Percentiles rank a stretch among this genome's conserved stretches.
These are phyloP conservation scores for Plebejus melissa DNA, from an alignment of 2,888 invertebrate species.

Conservation along the genomic window DNA sequence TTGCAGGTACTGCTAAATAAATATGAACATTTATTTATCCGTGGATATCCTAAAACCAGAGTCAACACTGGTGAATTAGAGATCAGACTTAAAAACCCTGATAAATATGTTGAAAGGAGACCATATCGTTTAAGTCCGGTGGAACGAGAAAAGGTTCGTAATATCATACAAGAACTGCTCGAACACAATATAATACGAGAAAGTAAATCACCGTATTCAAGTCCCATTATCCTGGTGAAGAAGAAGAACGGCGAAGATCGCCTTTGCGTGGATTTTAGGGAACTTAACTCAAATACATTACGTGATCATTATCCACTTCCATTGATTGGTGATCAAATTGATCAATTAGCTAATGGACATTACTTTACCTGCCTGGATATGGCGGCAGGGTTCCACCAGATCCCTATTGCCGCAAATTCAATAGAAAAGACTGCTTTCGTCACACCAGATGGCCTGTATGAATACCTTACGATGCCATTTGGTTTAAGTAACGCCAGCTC, in stretches of 20 bases:
- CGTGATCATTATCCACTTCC: conserved; percentile 40
- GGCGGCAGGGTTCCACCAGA: conserved; percentile 40
- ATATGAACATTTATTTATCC: conserved; percentile 39
- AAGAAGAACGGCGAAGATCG: conserved; percentile 33
- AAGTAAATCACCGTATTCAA: conserved; percentile 39
- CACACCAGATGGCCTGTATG: conserved; percentile 43
- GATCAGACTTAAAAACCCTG: conserved; percentile 38
- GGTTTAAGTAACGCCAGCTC: conserved; percentile 40
- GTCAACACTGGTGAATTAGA: background rate
- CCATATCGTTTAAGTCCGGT: conserved; percentile 41
- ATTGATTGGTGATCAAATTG: conserved; percentile 40
- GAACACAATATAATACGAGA: conserved; percentile 39
- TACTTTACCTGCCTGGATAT: conserved; percentile 37
- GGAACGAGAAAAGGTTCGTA: conserved; percentile 41
- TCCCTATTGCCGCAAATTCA: conserved; percentile 35
- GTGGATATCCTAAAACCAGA: conserved; percentile 37
- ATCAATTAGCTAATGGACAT: conserved; percentile 35
- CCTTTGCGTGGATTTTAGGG: conserved; percentile 39
- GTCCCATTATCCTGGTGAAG: conserved; percentile 36
- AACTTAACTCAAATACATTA: conserved; percentile 39
- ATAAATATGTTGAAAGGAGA: conserved; percentile 41
- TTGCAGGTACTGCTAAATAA: conserved; percentile 37
- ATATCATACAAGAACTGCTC: conserved; percentile 40
- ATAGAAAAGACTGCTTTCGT: conserved; percentile 44
- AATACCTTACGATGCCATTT: conserved; percentile 44